A percentile compares a stretch with the other conserved stretches of the same genome.
Conservation (phyloP, 2,888 invertebrate genomes). For the Pollenia labialis region DNA sequence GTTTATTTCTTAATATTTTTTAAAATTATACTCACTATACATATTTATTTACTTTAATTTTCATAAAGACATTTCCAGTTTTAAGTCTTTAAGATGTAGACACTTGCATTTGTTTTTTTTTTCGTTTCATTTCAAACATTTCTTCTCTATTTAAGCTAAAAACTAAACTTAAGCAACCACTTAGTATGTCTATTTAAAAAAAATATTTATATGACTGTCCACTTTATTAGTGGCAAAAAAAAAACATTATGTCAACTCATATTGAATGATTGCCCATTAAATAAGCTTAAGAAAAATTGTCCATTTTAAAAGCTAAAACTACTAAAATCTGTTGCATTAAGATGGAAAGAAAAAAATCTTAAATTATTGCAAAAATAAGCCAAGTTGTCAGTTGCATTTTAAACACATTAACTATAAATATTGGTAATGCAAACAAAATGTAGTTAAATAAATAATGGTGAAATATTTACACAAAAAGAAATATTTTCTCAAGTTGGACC, state of each 20-base stretch:
- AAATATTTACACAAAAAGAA: not conserved
- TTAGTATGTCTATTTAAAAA: constrained; percentile 10
- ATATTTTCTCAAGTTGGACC: not conserved
- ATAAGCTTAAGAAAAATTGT: constrained; percentile 53
- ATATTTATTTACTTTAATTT: constrained; percentile 17
- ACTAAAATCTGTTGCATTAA: constrained; percentile 47
- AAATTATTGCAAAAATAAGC: constrained; percentile 41
- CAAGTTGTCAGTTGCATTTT: constrained; percentile 55
- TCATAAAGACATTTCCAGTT: constrained; percentile 50
- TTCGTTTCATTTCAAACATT: constrained; percentile 10
- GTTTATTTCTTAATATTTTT: too few species aligned
- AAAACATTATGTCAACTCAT: constrained; percentile 75
- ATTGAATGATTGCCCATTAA: constrained; percentile 75
- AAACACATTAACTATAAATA: constrained; percentile 43
- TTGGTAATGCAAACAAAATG: constrained; percentile 1
- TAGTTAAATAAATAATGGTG: too few species aligned
- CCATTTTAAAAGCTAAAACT: constrained; percentile 33
- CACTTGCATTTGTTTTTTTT: not conserved
- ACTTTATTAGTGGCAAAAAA: constrained; percentile 49
- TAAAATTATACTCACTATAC: constrained; percentile 3
- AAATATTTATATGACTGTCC: constrained; percentile 4
- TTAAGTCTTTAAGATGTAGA: constrained; percentile 18
- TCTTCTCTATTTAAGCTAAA: not conserved
- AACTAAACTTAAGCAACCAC: not conserved
- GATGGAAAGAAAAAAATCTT: not conserved